A percentile compares a stretch with the other conserved stretches of the same genome.
Evolutionary conservation across 1,140 invertebrate species (phyloP).

Genomic region (Orchestia grillus): DNA sequence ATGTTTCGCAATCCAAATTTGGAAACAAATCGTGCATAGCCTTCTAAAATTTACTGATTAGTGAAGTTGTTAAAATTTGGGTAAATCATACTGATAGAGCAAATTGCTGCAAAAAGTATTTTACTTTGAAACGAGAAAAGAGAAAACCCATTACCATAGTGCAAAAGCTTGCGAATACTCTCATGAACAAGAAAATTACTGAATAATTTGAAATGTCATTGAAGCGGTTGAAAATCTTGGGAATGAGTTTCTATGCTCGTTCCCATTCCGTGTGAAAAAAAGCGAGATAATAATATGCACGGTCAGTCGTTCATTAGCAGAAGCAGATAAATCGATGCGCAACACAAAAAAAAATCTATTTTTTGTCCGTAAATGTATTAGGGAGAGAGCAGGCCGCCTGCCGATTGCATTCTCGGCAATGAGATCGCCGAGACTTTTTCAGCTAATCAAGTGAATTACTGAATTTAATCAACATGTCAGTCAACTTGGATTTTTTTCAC

Average conservation of each 20-base stretch:
- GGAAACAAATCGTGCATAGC: not conserved
- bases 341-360: not conserved
- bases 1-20: not conserved
- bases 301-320: not conserved
- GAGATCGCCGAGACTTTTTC: not conserved
- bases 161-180: not conserved
- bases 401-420: not conserved
- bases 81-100: not conserved
- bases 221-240: not conserved
- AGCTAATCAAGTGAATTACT: not conserved
- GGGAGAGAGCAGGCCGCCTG: not conserved
- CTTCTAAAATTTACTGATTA: not conserved
- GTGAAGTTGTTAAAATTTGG: not conserved
- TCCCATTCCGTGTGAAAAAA: not conserved
- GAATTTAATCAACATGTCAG: not conserved
- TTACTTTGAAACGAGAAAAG: not conserved
- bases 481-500: not conserved
- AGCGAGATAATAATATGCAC: not conserved
- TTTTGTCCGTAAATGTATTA: not conserved
- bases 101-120: not conserved
- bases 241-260: no score
- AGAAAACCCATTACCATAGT: not conserved
- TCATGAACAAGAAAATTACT: not conserved
- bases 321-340: not conserved
- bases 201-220: not conserved